These are phyloP conservation scores for Ormyrus nitidulus DNA, from an alignment of 2,888 invertebrate genomes.

Conservation along the genomic window DNA sequence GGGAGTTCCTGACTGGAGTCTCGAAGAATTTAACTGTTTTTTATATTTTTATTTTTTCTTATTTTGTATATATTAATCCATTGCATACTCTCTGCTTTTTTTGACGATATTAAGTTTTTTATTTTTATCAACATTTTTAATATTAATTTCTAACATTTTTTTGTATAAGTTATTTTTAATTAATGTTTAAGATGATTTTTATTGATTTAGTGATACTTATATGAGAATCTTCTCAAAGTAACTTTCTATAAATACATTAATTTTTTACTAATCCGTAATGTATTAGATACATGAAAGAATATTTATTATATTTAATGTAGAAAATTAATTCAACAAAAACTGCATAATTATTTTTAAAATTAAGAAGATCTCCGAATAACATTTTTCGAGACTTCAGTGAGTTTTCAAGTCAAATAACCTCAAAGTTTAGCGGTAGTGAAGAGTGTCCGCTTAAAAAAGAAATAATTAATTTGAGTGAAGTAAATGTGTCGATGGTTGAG, in stretches of 20 bases:
- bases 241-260: too few species aligned
- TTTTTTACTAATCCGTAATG: not conserved
- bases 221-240: too few species aligned
- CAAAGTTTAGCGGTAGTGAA: conserved; percentile 42
- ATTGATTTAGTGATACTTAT: not conserved
- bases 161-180: conserved; percentile 19
- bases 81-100: too few species aligned
- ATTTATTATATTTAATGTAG: not conserved
- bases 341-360: not conserved
- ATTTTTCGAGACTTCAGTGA: conserved; percentile 51
- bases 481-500: too few species aligned
- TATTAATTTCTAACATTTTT: not conserved
- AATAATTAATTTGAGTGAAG: not conserved
- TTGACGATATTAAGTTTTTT: too few species aligned
- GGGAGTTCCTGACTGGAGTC: conserved; percentile 42
- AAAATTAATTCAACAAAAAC: not conserved
- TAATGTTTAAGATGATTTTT: not conserved
- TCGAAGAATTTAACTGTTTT: conserved; percentile 35
- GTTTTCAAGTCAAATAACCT: conserved; percentile 11
- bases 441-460: conserved; percentile 16
- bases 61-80: too few species aligned
- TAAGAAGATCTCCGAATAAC: not conserved
- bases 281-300: not conserved
- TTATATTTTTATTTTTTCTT: too few species aligned
- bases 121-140: too few species aligned